Evolutionary conservation across 2,797 vertebrate genomes (phyloP).

Genomic region (Phataginus tetradactyla): DNA sequence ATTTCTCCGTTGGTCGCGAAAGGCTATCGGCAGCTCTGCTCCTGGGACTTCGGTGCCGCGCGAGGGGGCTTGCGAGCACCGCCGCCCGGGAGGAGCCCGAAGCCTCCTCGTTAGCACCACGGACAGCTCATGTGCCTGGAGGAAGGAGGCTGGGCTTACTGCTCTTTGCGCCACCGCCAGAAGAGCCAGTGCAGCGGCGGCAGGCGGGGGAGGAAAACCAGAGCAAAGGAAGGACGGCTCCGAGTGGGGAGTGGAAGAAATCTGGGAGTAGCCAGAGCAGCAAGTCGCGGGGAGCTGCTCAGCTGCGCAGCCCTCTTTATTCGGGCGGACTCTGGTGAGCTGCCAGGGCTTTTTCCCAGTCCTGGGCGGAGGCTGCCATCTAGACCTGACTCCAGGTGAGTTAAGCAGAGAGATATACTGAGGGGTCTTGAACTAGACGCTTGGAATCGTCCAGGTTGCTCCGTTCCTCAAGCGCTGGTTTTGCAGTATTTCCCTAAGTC

Average conservation of each 20-base stretch:
- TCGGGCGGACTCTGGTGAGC: neutral
- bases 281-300: slow-evolving; percentile 32
- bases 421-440: neutral
- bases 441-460: neutral
- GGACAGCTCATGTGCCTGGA: slow-evolving; percentile 14
- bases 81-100: neutral
- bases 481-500: neutral
- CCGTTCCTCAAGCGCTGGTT: neutral
- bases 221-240: neutral
- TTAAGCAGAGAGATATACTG: neutral
- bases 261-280: slow-evolving; percentile 38
- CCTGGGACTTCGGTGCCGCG: neutral
- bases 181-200: neutral
- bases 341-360: neutral
- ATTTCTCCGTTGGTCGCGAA: neutral
- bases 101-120: slow-evolving; percentile 11
- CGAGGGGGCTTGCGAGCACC: no score
- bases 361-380: neutral
- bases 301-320: neutral
- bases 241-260: slow-evolving; percentile 32
- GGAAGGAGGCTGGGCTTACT: neutral
- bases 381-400: slow-evolving; percentile 71
- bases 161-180: neutral
- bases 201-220: slow-evolving; percentile 38
- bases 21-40: neutral